Conservation (phyloP, 2,888 invertebrate genomes). For the Leptogaster cylindrica region DNA sequence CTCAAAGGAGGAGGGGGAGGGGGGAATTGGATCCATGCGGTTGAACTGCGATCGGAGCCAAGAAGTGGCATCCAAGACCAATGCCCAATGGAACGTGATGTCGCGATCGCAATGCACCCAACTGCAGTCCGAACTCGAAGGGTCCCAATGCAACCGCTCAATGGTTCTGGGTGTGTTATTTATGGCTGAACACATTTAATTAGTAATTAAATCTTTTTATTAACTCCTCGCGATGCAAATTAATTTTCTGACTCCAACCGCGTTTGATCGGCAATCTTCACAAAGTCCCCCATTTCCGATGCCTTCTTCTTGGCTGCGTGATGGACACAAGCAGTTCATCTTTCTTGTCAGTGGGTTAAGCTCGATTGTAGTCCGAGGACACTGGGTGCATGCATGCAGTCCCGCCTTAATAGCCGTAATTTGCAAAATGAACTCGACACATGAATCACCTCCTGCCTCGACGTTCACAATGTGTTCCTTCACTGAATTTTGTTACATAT, state of each 20-base stretch:
- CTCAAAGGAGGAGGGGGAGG: background rate
- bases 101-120: background rate
- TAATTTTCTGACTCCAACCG: slow-evolving; percentile 9
- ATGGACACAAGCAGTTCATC: background rate
- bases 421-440: no score
- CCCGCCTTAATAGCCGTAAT: no score
- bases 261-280: background rate
- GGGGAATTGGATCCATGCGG: background rate
- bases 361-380: background rate
- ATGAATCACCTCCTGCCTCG: no score
- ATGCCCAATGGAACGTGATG: background rate
- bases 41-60: background rate
- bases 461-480: no score
- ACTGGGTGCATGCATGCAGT: no score
- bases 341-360: background rate
- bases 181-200: slow-evolving; percentile 9
- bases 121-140: background rate
- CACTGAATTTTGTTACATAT: no score
- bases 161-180: background rate
- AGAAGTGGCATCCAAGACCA: no score
- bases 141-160: background rate
- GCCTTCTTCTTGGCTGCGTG: background rate
- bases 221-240: slow-evolving; percentile 5
- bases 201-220: slow-evolving; percentile 5
- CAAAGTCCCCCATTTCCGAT: background rate